Base-by-base conservation (phyloP, 2,113 vertebrate species). In the Heterochromis multidens region DNA sequence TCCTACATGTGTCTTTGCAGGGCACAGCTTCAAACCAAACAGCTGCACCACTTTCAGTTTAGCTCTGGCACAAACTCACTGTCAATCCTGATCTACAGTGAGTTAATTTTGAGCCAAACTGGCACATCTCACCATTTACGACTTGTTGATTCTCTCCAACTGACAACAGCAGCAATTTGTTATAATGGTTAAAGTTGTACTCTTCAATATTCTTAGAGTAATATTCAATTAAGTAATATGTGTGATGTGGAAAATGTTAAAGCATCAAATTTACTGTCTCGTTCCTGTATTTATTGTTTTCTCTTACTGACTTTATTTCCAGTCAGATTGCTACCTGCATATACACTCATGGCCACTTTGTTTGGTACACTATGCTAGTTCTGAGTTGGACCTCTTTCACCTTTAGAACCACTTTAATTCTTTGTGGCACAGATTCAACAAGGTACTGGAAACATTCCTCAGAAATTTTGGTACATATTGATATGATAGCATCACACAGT, bases 1-100 rank as follows among this genome's bases (percentile, higher is more conserved):
- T 82, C 67, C 37, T 37, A 63, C 80, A 88, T 19, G 60, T 86
- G 52, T 70, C 29, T 87, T 85, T 88, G 58, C 19, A 58, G 67
- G 29, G 63, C 57, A 65, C 57, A 21, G 52, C 79, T 81, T 89
- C 56, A 89, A 86, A 76, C 33, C 49, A 3, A 77, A 86, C 29
- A 86, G 57, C 59, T 86, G 33, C 76, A 67, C 35, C 29, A 27
- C 14, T 60, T 65, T 80, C 56, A 59, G 60, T 78, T n/a, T 9
- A 37, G 49, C 46, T 85, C 37, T 72, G 49, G 57, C 21, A 70
- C 5, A 79, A 61, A 61, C 56, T 80, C 78, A 74, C 29, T 76
- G 77, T 35, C 29, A 54, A 19, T 60, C 49, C 63, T 56, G 67
- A 80, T 78, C 56, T 74, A 70, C 21, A 58, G 5, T 6, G 60